Evolutionary conservation across 1,140 invertebrate species (phyloP).

Genomic region (Magallana ariakensis): DNA sequence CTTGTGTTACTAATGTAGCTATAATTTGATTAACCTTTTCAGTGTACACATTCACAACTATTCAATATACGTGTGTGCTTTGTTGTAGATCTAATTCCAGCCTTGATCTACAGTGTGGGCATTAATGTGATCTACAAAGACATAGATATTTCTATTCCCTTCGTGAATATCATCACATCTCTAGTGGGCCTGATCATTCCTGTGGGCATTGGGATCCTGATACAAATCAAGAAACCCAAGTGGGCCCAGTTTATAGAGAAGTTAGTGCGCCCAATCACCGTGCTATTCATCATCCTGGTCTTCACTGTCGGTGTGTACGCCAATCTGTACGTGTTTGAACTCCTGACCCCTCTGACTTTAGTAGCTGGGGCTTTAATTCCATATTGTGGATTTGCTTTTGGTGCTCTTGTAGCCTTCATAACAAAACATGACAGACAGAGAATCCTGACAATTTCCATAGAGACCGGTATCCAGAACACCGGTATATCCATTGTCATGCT

Average conservation of each 20-base stretch:
- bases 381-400: slow-evolving; percentile 91
- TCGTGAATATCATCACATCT: slow-evolving; percentile 87
- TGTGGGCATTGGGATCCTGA: slow-evolving; percentile 87
- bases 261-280: slow-evolving; percentile 85
- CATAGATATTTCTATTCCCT: slow-evolving; percentile 86
- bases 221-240: slow-evolving; percentile 82
- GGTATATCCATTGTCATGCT: slow-evolving; percentile 80
- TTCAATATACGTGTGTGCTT: not conserved
- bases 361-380: slow-evolving; percentile 91
- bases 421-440: slow-evolving; percentile 64
- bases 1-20: too few relatives aligned
- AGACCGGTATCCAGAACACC: slow-evolving; percentile 82
- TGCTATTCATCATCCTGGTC: slow-evolving; percentile 91
- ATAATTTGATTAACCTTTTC: too few relatives aligned
- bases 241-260: slow-evolving; percentile 66
- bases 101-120: slow-evolving; percentile 95
- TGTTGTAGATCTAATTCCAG: slow-evolving; percentile 91
- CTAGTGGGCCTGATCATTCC: slow-evolving; percentile 91
- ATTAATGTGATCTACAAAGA: slow-evolving; percentile 83
- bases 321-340: slow-evolving; percentile 94
- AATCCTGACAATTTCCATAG: slow-evolving; percentile 81
- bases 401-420: slow-evolving; percentile 79
- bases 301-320: slow-evolving; percentile 94
- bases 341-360: slow-evolving; percentile 85
- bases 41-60: too few relatives aligned